Percentiles rank a stretch among this genome's conserved stretches.
Conservation (phyloP, 2,113 vertebrate species). For the Rhynchopsitta pachyrhyncha region DNA sequence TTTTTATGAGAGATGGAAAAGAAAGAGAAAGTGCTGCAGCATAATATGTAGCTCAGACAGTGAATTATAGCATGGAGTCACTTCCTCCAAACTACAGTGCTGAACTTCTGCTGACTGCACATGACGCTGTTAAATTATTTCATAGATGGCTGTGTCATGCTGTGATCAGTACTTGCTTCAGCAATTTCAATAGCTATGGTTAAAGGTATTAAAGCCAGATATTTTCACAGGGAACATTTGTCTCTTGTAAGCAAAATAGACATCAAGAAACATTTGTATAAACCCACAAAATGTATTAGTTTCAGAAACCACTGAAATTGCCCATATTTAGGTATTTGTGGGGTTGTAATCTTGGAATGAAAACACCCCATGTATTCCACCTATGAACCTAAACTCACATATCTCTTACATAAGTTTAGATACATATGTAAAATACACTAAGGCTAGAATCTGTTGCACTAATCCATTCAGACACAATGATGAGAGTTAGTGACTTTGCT, state of each 20-base stretch:
- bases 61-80: neutral
- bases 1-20: neutral
- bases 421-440: neutral
- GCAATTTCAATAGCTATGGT: neutral
- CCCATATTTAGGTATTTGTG: neutral
- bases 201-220: neutral
- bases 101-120: neutral
- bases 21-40: neutral
- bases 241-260: neutral
- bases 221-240: neutral
- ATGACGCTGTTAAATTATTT: slow-evolving; percentile 1
- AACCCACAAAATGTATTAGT: fast-evolving
- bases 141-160: slow-evolving; percentile 2
- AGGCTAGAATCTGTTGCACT: neutral
- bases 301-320: neutral
- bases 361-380: neutral
- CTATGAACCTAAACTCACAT: neutral
- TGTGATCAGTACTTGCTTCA: neutral
- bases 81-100: neutral
- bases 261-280: neutral
- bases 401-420: neutral
- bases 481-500: neutral
- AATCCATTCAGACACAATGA: neutral
- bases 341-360: neutral
- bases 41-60: neutral